Conservation (phyloP, 2,113 vertebrate genomes). For the Actinemys pallida region DNA sequence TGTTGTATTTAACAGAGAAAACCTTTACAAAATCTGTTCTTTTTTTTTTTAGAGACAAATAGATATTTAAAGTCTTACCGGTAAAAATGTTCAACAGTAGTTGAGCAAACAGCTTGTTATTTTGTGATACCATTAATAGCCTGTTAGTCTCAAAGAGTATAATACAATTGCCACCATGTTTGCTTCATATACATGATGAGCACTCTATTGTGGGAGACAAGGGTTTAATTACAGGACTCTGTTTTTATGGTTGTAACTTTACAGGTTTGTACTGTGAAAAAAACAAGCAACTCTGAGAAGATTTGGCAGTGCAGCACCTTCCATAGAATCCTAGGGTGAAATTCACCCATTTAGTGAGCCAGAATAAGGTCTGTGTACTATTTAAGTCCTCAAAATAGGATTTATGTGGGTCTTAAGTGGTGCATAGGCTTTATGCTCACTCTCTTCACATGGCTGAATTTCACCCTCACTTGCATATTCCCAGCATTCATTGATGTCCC, state of each 20-base stretch:
- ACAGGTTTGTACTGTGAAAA: neutral
- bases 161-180: conserved; percentile 59
- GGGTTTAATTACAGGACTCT: conserved; percentile 59
- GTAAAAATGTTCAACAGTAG: conserved; percentile 49
- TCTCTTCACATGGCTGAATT: neutral
- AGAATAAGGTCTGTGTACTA: neutral
- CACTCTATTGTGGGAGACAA: conserved; percentile 34
- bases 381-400: neutral
- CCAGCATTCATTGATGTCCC: rapidly evolving
- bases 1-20: conserved; percentile 11
- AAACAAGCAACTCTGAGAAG: neutral
- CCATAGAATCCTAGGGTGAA: neutral
- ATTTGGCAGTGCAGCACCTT: neutral
- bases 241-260: conserved; percentile 23
- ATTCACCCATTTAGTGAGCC: neutral
- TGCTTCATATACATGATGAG: conserved; percentile 41
- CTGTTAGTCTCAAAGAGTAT: conserved; percentile 36
- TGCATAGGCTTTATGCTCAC: neutral
- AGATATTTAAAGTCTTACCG: conserved; percentile 8
- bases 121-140: conserved; percentile 53
- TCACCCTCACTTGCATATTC: neutral
- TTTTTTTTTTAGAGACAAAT: conserved; percentile 17
- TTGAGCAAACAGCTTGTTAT: conserved; percentile 18
- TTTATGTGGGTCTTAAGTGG: neutral
- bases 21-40: neutral